A percentile compares a stretch with the other conserved stretches of the same genome.
Conservation (phyloP, 2,113 vertebrate species). For the Phoenicopterus ruber region DNA sequence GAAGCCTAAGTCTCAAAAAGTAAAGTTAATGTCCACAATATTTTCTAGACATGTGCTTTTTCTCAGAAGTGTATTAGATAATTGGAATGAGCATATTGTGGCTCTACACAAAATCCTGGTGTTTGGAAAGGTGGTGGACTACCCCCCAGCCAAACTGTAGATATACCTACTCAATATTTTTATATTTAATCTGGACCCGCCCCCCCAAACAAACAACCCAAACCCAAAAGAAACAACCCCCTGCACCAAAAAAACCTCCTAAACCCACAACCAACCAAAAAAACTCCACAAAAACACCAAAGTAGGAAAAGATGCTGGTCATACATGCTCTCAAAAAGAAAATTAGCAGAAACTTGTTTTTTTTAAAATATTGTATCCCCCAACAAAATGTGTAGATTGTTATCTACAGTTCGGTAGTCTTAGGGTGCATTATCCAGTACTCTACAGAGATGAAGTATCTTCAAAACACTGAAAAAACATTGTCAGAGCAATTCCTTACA, state of each 20-base stretch:
- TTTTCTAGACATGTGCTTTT: background rate
- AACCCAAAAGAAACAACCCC: background rate
- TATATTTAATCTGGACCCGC: background rate
- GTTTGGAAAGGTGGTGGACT: background rate
- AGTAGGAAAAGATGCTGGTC: background rate
- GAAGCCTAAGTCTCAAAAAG: background rate
- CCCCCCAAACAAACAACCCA: too few species aligned
- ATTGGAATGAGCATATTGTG: background rate
- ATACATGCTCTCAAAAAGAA: too few species aligned
- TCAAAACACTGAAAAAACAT: background rate
- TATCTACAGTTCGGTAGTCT: background rate
- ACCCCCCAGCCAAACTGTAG: rapidly evolving
- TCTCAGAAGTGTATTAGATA: background rate
- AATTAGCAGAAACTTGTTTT: too few species aligned
- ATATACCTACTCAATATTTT: background rate
- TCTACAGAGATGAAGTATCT: background rate
- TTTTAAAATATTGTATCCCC: background rate
- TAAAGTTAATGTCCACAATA: background rate
- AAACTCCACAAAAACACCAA: background rate
- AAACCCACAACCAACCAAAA: too few species aligned
- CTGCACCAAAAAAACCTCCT: too few species aligned
- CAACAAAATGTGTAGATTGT: rapidly evolving
- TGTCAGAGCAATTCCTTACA: background rate
- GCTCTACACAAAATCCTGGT: background rate
- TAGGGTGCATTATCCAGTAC: background rate